These are phyloP conservation scores for Dicycla oo DNA, from an alignment of 2,888 invertebrate species.

Conservation along the genomic window DNA sequence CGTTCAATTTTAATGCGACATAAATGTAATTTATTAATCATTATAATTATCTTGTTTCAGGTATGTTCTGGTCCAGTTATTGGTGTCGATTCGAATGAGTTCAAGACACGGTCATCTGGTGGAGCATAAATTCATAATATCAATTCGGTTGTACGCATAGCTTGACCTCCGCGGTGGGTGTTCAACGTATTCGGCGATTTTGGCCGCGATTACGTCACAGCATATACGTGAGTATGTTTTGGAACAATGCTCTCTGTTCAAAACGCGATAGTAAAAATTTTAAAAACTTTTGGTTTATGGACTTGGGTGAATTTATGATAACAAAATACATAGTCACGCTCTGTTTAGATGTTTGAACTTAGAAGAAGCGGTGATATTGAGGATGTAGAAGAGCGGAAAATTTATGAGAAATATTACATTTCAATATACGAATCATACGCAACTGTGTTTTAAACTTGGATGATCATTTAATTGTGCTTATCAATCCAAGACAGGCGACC, in stretches of 20 bases:
- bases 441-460: constrained; percentile 18
- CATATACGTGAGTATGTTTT: constrained; percentile 66
- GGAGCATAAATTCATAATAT: constrained; percentile 24
- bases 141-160: constrained; percentile 38
- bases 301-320: constrained; percentile 30
- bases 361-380: background rate
- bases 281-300: constrained; percentile 35
- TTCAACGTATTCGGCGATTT: constrained; percentile 49
- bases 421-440: background rate
- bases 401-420: constrained; percentile 25
- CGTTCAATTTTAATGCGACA: background rate
- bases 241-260: constrained; percentile 74
- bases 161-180: constrained; percentile 53
- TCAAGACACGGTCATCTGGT: constrained; percentile 53
- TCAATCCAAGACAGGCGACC: constrained; percentile 40
- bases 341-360: constrained; percentile 33
- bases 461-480: constrained; percentile 40
- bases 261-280: constrained; percentile 40
- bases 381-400: constrained; percentile 15
- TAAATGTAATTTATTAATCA: constrained; percentile 12
- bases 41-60: constrained; percentile 69
- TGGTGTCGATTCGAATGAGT: constrained; percentile 48
- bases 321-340: constrained; percentile 17
- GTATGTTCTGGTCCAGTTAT: constrained; percentile 68
- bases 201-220: constrained; percentile 70